A percentile compares a stretch with the other conserved stretches of the same genome.
These are phyloP conservation scores for Temnopleurus reevesii DNA, from an alignment of 53 echinoderm and acorn worm species.

Conservation along the genomic window DNA sequence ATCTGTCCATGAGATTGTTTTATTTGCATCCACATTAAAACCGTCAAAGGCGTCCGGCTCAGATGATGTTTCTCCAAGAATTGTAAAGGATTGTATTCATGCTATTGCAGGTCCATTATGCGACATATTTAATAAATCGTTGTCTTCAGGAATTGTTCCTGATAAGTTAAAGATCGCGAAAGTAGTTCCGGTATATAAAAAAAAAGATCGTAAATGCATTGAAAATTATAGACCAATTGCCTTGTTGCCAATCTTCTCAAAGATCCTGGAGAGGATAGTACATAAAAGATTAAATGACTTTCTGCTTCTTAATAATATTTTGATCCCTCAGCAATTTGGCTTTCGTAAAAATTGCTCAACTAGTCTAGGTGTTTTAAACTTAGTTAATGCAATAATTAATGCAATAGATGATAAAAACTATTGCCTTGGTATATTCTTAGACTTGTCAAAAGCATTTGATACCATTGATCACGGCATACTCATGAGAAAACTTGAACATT, in stretches of 20 bases:
- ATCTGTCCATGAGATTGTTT: neutral
- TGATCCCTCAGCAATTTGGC: neutral
- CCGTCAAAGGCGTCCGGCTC: neutral
- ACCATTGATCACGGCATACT: too few species aligned
- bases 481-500: too few species aligned
- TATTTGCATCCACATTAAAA: neutral
- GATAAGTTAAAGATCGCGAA: conserved; percentile 3
- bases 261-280: neutral
- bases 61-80: neutral
- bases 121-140: neutral
- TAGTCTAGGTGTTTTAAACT: neutral
- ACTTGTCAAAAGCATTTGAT: too few species aligned
- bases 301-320: neutral
- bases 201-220: too few species aligned
- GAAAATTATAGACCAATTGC: too few species aligned
- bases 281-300: neutral
- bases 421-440: too few species aligned
- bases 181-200: conserved; percentile 17
- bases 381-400: neutral
- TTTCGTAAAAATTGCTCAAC: too few species aligned
- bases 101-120: neutral
- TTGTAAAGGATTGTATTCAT: neutral
- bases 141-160: too few species aligned
- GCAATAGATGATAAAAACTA: neutral
- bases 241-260: too few species aligned